phyloP scores from a whole-genome alignment of 2,888 invertebrate species.

The Drosophila falleni region DNA sequence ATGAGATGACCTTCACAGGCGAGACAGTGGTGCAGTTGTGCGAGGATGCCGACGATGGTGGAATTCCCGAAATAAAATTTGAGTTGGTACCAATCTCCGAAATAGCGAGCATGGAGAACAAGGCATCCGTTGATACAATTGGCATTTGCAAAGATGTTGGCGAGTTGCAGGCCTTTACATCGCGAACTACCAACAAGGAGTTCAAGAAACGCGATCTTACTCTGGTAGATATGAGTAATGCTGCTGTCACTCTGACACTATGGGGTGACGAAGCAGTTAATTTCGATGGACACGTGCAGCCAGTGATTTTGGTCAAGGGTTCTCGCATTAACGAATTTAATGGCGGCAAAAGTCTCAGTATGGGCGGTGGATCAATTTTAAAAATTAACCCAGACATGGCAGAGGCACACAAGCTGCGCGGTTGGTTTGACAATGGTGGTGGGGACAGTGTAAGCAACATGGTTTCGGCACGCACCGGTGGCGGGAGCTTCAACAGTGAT shows the following conservation, averaged over 20 bases:
- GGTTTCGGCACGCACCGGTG: conserved; percentile 88
- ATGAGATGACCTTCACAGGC: conserved; percentile 95
- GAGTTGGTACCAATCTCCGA: conserved; percentile 92
- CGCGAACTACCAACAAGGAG: conserved; percentile 91
- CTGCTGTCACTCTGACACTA: conserved; percentile 92
- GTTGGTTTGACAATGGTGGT: conserved; percentile 96
- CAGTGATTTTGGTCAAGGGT: conserved; percentile 94
- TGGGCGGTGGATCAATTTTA: conserved; percentile 88
- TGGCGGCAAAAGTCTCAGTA: conserved; percentile 91
- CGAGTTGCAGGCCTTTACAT: conserved; percentile 91
- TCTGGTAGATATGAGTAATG: conserved; percentile 93
- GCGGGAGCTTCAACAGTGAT: conserved; percentile 86
- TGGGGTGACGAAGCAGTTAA: conserved; percentile 96
- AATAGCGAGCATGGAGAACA: conserved; percentile 89
- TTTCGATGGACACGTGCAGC: conserved; percentile 91
- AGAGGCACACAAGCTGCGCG: conserved; percentile 93
- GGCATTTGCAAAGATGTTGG: conserved; percentile 92
- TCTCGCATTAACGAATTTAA: conserved; percentile 94
- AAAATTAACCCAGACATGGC: conserved; percentile 95
- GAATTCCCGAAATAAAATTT: conserved; percentile 92
- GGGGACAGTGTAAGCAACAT: conserved; percentile 88
- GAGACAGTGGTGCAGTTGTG: conserved; percentile 90
- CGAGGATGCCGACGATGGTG: conserved; percentile 86
- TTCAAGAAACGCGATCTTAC: conserved; percentile 95
- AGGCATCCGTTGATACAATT: conserved; percentile 92